Evolutionary conservation across 37 sponge, comb jelly and placozoan species (phyloP).

Genomic region (Hormiphora californensis): DNA sequence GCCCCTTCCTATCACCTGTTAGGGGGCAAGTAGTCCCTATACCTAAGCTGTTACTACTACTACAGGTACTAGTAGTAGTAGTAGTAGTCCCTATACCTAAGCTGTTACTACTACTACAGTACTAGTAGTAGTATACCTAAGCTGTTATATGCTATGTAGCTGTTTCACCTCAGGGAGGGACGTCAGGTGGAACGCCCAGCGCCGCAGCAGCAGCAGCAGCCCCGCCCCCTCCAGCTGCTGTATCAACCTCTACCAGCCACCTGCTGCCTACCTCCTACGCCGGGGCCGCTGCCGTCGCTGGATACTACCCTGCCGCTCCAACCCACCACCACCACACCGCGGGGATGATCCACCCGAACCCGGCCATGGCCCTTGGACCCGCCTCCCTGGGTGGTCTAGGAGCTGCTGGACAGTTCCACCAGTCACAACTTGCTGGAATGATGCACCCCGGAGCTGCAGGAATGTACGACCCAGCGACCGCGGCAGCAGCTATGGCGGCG

Average conservation of each 20-base stretch:
- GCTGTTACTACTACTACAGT: no score
- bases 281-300: conserved; percentile 28
- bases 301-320: not conserved
- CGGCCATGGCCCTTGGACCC: not conserved
- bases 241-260: not conserved
- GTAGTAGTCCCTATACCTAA: no score
- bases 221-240: not conserved
- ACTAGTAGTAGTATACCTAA: no score
- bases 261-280: not conserved
- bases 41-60: no score
- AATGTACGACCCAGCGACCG: not conserved
- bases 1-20: no score
- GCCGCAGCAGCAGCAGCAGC: not conserved
- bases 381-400: not conserved
- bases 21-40: no score
- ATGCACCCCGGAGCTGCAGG: not conserved
- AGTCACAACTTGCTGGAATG: not conserved
- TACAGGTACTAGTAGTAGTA: no score
- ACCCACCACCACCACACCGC: not conserved
- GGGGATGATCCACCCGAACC: not conserved
- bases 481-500: not conserved
- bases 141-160: conserved; percentile 55
- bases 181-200: no score
- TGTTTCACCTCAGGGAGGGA: conserved; percentile 41
- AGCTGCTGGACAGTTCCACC: not conserved